Percentiles rank a stretch among this genome's conserved stretches.
Conservation (phyloP, 92 coral and sea anemone species). For the Pocillopora meandrina region DNA sequence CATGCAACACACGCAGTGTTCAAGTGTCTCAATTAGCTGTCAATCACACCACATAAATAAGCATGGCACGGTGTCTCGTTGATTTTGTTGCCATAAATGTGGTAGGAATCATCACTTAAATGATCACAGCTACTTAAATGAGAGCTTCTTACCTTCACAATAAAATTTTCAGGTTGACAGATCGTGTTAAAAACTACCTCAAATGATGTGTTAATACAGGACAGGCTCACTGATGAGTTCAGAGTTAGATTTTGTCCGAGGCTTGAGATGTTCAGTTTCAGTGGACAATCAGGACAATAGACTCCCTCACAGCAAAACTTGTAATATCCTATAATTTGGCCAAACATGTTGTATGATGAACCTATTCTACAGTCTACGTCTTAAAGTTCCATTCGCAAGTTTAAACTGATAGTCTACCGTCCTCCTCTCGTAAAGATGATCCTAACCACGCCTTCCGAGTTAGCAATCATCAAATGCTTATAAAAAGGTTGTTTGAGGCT, state of each 20-base stretch:
- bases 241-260: slow-evolving; percentile 30
- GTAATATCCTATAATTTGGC: slow-evolving; percentile 11
- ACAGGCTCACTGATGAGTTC: slow-evolving; percentile 25
- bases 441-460: too few relatives aligned
- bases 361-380: neutral
- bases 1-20: slow-evolving; percentile 3
- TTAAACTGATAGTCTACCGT: too few relatives aligned
- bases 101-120: too few relatives aligned
- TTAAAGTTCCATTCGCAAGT: too few relatives aligned
- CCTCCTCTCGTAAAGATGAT: too few relatives aligned
- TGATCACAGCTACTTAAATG: too few relatives aligned
- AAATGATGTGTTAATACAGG: slow-evolving; percentile 43
- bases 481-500: too few relatives aligned
- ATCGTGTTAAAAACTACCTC: slow-evolving; percentile 19
- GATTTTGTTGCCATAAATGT: too few relatives aligned
- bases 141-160: slow-evolving; percentile 32
- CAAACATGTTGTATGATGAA: neutral
- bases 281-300: slow-evolving; percentile 58
- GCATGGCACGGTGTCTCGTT: too few relatives aligned
- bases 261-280: slow-evolving; percentile 36
- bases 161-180: slow-evolving; percentile 59
- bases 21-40: neutral
- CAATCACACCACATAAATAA: neutral
- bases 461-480: too few relatives aligned
- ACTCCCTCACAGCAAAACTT: slow-evolving; percentile 67